These are phyloP conservation scores for Tyria jacobaeae DNA, from an alignment of 2,888 invertebrate genomes.

Conservation along the genomic window DNA sequence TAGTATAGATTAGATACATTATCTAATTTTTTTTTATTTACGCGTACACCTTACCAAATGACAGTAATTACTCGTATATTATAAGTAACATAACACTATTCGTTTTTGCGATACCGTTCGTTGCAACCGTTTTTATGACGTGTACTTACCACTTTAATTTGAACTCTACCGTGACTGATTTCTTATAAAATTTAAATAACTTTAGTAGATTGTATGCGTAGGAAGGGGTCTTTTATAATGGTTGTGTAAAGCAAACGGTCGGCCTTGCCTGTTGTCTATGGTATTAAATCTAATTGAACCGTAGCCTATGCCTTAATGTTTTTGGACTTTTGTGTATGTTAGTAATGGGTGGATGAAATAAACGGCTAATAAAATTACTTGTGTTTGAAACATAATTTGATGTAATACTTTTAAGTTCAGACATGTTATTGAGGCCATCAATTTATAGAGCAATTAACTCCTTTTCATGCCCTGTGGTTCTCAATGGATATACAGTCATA, in stretches of 20 bases:
- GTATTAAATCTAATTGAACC: conserved; percentile 15
- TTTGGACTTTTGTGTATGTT: not conserved
- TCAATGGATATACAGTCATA: no score
- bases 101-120: conserved; percentile 39
- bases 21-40: no score
- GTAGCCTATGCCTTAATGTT: not conserved
- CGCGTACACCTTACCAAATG: no score
- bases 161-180: conserved; percentile 7
- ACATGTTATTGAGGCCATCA: not conserved
- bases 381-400: not conserved
- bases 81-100: conserved; percentile 35
- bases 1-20: no score
- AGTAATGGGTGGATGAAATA: not conserved
- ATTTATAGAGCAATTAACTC: not conserved
- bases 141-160: conserved; percentile 17
- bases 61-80: not conserved
- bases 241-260: conserved; percentile 34
- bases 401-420: not conserved
- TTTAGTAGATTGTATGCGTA: not conserved
- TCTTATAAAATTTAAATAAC: not conserved
- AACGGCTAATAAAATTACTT: not conserved
- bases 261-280: conserved; percentile 37
- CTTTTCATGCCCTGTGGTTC: not conserved
- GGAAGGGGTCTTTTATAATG: conserved; percentile 23
- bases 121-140: conserved; percentile 25